A percentile compares a stretch with the other conserved stretches of the same genome.
phyloP scores from a whole-genome alignment of 2,888 invertebrate genomes.

The Seira sanloemensis region DNA sequence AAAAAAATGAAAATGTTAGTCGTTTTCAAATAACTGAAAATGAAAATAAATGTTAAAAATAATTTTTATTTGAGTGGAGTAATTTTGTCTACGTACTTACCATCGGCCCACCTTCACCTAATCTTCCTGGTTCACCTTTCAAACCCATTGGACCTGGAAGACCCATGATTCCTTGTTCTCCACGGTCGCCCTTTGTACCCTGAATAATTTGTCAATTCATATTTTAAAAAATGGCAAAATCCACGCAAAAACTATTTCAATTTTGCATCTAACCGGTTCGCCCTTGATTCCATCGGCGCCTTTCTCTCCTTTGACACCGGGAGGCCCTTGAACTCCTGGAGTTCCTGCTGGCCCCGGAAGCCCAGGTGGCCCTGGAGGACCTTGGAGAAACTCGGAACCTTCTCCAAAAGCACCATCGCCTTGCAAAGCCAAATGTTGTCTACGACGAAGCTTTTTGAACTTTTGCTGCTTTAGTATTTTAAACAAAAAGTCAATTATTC shows the following conservation, averaged over 20 bases:
- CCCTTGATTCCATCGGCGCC: conserved; percentile 90
- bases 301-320: conserved; percentile 90
- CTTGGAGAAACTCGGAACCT: conserved; percentile 75
- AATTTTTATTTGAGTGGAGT: neutral
- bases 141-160: conserved; percentile 90
- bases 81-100: conserved; percentile 81
- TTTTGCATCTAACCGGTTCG: conserved; percentile 82
- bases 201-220: conserved; percentile 75
- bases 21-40: neutral
- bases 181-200: conserved; percentile 89
- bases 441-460: conserved; percentile 88
- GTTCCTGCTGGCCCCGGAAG: conserved; percentile 84
- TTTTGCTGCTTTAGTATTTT: conserved; percentile 79
- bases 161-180: conserved; percentile 96
- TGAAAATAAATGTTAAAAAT: neutral
- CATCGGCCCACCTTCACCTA: conserved; percentile 85
- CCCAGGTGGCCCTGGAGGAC: conserved; percentile 77
- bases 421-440: conserved; percentile 80
- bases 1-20: neutral
- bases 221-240: neutral
- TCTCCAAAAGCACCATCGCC: conserved; percentile 87
- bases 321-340: conserved; percentile 87
- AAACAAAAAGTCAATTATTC: conserved; percentile 4
- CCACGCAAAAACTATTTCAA: neutral
- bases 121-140: conserved; percentile 84